These are phyloP conservation scores for Unio pictorum DNA, from an alignment of 2,888 invertebrate genomes.

Conservation along the genomic window DNA sequence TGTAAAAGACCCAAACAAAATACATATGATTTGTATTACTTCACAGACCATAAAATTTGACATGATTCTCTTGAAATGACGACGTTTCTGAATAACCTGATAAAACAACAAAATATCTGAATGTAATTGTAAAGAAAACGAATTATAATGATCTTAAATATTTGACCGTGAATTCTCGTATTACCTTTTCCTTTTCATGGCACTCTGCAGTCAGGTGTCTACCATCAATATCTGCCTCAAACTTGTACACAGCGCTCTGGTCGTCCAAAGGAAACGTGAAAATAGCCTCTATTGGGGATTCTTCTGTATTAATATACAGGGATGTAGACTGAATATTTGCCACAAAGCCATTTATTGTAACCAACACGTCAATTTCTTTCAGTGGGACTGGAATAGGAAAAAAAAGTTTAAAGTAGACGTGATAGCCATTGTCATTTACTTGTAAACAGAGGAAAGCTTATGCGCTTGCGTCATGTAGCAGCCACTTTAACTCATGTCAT, in stretches of 20 bases:
- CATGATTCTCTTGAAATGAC: too few relatives aligned
- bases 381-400: slow-evolving; percentile 33
- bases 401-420: too few relatives aligned
- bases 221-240: slow-evolving; percentile 53
- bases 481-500: too few relatives aligned
- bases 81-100: too few relatives aligned
- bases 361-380: slow-evolving; percentile 25
- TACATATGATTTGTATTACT: neutral
- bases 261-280: slow-evolving; percentile 60
- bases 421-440: too few relatives aligned
- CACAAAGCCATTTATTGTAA: slow-evolving; percentile 32
- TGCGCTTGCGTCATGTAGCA: too few relatives aligned
- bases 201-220: slow-evolving; percentile 51
- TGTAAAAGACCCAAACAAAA: neutral
- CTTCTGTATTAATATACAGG: slow-evolving; percentile 40
- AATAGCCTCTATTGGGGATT: slow-evolving; percentile 40
- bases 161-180: too few relatives aligned
- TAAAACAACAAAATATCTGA: too few relatives aligned
- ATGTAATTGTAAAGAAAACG: too few relatives aligned
- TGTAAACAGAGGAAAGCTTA: too few relatives aligned
- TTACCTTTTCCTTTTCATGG: slow-evolving; percentile 54
- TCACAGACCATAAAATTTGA: neutral
- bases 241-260: slow-evolving; percentile 51
- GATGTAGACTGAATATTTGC: slow-evolving; percentile 38
- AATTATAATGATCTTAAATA: too few relatives aligned